Base-by-base conservation (phyloP, 2,113 vertebrate species). In the Elephas maximus region DNA sequence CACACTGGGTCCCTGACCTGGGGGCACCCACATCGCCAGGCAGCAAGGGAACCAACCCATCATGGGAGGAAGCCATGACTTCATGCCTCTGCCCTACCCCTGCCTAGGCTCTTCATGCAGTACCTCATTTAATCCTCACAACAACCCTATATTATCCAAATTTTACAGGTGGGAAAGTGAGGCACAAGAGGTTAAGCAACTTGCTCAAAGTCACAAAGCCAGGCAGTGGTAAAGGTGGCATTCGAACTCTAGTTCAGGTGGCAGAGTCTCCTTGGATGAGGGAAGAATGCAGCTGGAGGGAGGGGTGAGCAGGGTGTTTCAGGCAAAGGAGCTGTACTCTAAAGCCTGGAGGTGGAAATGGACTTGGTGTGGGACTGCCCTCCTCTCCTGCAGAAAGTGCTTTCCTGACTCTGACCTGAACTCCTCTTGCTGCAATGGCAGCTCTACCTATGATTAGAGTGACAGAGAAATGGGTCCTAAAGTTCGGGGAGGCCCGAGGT, bases 291-390 rank as follows among this genome's bases (percentile, higher is more conserved):
- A 17, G 79, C 18, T 37, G 24, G 73, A 78, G 18, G 21, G 41
- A 90, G 15, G 76, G 33, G 14, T 0, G 1, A 4, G 5, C 33
- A 14, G 28, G 48, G 8, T 7, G 0, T 12, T 23, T 33, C 26
- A 3, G 37, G 48, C 21, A 26, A 6, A n/a, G 6, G 14, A 80
- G 41, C 73, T 74, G 71, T 6, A 2, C 30, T 74, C 69, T 26
- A 8, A 57, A 76, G 65, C 14, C 62, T n/a, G 44, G 8, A 9
- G 15, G 18, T 18, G 57, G 24, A 6, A 20, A 17, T 6, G 65
- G 26, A 24, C 24, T 28, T 41, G 37, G 21, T 28, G 62, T 14
- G 9, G 53, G 15, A 76, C 74, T 8, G 37, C 60, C 83, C n/a
- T 71, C 41, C 2, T 28, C 79, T 48, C 73, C 65, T 51, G 51